Evolutionary conservation across 2,888 invertebrate species (phyloP).

Genomic region (Trissolcus japonicus): DNA sequence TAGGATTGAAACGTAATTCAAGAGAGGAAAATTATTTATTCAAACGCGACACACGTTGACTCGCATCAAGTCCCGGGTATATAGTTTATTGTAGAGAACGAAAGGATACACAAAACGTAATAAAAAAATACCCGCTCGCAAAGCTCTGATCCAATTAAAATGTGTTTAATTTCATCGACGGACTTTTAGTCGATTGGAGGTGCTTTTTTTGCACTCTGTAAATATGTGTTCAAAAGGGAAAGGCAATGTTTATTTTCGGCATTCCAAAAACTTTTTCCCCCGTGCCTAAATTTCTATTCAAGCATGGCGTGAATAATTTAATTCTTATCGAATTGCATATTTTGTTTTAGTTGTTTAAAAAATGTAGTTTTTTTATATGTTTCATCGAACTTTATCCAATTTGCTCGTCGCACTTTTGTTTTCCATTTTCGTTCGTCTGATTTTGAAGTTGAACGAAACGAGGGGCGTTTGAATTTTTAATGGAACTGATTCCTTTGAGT

Average conservation of each 20-base stretch:
- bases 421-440: too few relatives aligned
- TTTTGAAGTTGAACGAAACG: too few relatives aligned
- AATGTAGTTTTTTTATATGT: too few relatives aligned
- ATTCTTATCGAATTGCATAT: background rate
- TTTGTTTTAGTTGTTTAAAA: too few relatives aligned
- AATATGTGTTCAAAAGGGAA: slow-evolving; percentile 29
- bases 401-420: background rate
- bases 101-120: slow-evolving; percentile 4
- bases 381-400: background rate
- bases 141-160: slow-evolving; percentile 25
- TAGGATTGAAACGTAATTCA: too few relatives aligned
- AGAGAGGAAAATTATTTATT: slow-evolving; percentile 18
- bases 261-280: too few relatives aligned
- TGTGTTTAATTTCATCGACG: slow-evolving; percentile 31
- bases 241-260: slow-evolving; percentile 4
- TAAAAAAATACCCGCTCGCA: slow-evolving; percentile 10
- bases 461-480: too few relatives aligned
- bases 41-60: slow-evolving; percentile 12
- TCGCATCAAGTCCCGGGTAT: background rate
- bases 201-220: slow-evolving; percentile 22
- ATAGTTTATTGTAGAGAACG: slow-evolving; percentile 8
- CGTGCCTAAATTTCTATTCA: too few relatives aligned
- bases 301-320: background rate
- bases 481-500: slow-evolving; percentile 7
- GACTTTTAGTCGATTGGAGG: slow-evolving; percentile 22